Evolutionary conservation across 2,797 vertebrate genomes (phyloP), one percentile per base, ranked within the genome.

Genomic region (Hafferia zeledoni): DNA sequence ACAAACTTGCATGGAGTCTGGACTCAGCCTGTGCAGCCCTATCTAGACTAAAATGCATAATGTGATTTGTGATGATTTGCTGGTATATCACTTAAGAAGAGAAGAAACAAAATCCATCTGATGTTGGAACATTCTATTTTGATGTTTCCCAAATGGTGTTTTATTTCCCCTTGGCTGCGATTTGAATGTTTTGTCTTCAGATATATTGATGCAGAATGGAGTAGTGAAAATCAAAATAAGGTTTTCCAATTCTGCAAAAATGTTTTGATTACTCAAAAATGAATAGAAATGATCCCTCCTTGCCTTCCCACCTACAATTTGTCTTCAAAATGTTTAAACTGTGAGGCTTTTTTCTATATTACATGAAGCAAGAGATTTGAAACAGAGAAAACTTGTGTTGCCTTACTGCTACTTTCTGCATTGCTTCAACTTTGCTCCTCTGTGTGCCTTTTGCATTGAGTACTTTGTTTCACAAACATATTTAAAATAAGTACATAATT

Each of bases 161-260:
- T 88, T 94, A 19, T 83, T 95, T 93, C 69, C 43, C 74, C 90
- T 82, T 94, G 86, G 80, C 72, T 92, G 72, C 11, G 22, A 86
- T 83, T 77, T 20, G 52, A 86, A 77, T 83, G 83, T 92, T 92
- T 93, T 90, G 72, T 70, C 56, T 91, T 93, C 46, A 86, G 72
- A 39, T 67, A 27, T 67, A 83, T 46, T 89, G 77, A 70, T 84
- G 81, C 19, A 91, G 50, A 49, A 37, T 41, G 31, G 23, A 84
- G 41, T 87, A 89, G 44, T 56, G 46, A 76, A 93, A 91, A 87
- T 85, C 35, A 91, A 91, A 91, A 59, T 57, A 88, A 80, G 9
- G 6, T 10, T 83, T 88, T 77, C 19, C 17, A 46, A 23, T 80
- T 86, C 30, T 77, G 37, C 6, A 63, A 59, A 87, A 93, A 44